Percentiles rank a stretch among this genome's conserved stretches.
Evolutionary conservation across 1,140 invertebrate species (phyloP).

Genomic region (Cydia splendana): DNA sequence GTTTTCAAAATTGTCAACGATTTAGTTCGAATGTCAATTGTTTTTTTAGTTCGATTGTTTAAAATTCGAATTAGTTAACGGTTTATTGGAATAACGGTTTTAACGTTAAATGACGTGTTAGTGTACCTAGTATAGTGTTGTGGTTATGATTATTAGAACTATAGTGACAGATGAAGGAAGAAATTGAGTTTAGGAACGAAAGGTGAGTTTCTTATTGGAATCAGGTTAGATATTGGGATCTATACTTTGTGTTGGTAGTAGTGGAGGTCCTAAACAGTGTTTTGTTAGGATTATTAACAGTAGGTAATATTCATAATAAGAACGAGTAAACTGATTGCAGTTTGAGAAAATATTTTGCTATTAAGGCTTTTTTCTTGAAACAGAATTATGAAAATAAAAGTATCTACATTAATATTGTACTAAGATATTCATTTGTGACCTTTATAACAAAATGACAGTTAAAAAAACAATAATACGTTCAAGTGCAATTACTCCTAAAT

Average conservation of each 20-base stretch:
- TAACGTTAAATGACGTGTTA: background rate
- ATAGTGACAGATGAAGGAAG: conserved; percentile 32
- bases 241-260: background rate
- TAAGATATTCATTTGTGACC: too few species aligned
- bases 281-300: too few species aligned
- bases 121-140: conserved; percentile 41
- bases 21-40: conserved; percentile 7
- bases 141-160: conserved; percentile 13
- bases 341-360: too few species aligned
- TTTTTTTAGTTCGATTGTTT: background rate
- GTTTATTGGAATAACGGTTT: background rate
- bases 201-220: conserved; percentile 43
- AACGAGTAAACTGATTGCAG: too few species aligned
- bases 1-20: background rate
- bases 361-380: too few species aligned
- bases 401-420: too few species aligned
- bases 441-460: too few species aligned
- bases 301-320: too few species aligned
- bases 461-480: too few species aligned
- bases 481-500: too few species aligned
- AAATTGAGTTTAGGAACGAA: conserved; percentile 26
- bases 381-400: too few species aligned
- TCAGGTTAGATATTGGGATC: conserved; percentile 32
- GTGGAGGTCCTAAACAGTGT: too few species aligned
- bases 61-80: background rate